These are phyloP conservation scores for Oryzaephilus surinamensis DNA, from an alignment of 1,140 invertebrate genomes.

Conservation along the genomic window DNA sequence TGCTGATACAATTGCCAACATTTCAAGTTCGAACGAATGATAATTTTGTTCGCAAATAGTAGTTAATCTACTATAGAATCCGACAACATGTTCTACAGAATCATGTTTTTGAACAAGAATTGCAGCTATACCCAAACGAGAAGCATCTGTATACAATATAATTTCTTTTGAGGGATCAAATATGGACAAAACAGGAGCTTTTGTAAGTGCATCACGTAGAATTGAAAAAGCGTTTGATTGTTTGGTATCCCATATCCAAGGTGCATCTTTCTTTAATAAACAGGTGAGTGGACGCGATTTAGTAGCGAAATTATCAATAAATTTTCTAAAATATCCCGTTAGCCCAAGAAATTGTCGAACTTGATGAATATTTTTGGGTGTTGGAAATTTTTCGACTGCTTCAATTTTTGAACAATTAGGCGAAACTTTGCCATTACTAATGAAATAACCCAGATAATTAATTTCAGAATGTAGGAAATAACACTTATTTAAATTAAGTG, in stretches of 20 bases:
- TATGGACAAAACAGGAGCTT: conserved; percentile 18
- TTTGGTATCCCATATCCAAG: conserved; percentile 22
- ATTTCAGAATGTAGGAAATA: background rate
- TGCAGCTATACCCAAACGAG: conserved; percentile 19
- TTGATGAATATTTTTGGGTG: conserved; percentile 21
- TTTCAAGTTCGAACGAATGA: conserved; percentile 26
- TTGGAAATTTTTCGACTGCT: conserved; percentile 22
- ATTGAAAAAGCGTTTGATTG: conserved; percentile 19
- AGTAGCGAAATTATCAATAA: conserved; percentile 25
- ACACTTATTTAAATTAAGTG: background rate
- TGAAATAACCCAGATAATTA: background rate
- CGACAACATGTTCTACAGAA: conserved; percentile 23
- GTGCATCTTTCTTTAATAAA: conserved; percentile 23
- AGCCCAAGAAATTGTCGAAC: conserved; percentile 31
- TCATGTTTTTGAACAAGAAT: conserved; percentile 17
- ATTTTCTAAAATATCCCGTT: conserved; percentile 28
- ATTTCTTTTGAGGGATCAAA: conserved; percentile 21
- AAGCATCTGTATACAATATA: conserved; percentile 27
- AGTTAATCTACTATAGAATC: conserved; percentile 26
- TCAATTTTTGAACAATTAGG: conserved; percentile 16
- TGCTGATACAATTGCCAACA: conserved; percentile 31
- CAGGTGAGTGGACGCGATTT: conserved; percentile 25
- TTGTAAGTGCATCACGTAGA: conserved; percentile 10
- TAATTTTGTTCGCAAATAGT: conserved; percentile 17
- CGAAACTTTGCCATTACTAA: background rate